Evolutionary conservation across 1,140 invertebrate species (phyloP), one percentile per base, ranked within the genome.

Genomic region (Drosophila arawakana): DNA sequence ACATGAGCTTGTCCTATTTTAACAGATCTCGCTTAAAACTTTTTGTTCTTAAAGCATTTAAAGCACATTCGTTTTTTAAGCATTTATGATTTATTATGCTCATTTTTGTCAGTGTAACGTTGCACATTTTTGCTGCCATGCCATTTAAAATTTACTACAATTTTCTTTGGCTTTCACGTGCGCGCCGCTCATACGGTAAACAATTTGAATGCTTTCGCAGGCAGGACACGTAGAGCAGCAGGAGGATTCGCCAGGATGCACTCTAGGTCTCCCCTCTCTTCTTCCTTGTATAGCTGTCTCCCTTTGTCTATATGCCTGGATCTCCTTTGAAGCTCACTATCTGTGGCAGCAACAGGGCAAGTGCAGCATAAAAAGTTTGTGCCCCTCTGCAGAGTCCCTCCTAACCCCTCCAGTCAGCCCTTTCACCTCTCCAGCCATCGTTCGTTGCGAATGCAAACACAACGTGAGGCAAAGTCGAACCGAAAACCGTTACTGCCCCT

Each of bases 101-200:
- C 2, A 30, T 30, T 30, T 30, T 5, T 30, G 4, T 30, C 25
- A 30, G 25, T 30, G 25, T 30, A 30, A 39, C 55, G 66, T 43
- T 88, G 83, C 80, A 86, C 80, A 88, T 88, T 88, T 89, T 80
- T 89, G 84, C 83, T 86, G 84, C 83, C 71, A 72, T 84, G 72
- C 84, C 54, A 57, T 89, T 89, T 89, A 89, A 90, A 89, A 89
- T 89, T 89, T 89, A 89, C 78, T 90, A 89, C 84, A 89, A 90
- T 89, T 89, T 88, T 89, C 84, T 88, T 85, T 75, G 80, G 73
- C 62, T 84, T 89, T 89, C 85, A 88, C 84, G 83, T 88, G 83
- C 83, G 70, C 78, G 44, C 72, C 78, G 78, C 84, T 79, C 81
- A 79, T 90, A 90, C 85, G 85, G 84, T 89, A 89, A 89, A 89